phyloP scores from a whole-genome alignment of 2,888 invertebrate genomes.

The Macroteleia sp. region DNA sequence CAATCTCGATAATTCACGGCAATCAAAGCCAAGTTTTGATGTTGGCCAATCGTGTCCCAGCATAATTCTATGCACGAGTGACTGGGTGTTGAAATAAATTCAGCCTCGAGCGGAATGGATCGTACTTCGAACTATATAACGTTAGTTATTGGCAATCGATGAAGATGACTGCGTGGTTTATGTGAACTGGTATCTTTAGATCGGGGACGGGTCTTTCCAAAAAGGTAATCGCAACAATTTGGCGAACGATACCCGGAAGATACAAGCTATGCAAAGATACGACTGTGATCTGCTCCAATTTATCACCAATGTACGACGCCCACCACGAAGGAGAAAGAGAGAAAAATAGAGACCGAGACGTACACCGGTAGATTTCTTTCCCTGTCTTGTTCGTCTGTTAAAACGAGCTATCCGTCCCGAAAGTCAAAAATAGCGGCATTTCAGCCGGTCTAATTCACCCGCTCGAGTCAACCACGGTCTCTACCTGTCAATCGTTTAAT shows the following conservation, averaged over 20 bases:
- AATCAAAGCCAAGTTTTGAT: slow-evolving; percentile 41
- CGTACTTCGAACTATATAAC: neutral
- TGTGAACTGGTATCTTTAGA: too few species aligned
- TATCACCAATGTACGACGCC: slow-evolving; percentile 78
- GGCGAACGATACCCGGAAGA: slow-evolving; percentile 80
- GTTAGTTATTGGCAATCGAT: slow-evolving; percentile 74
- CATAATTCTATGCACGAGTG: slow-evolving; percentile 23
- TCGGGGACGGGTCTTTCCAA: slow-evolving; percentile 74
- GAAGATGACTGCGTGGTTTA: slow-evolving; percentile 58
- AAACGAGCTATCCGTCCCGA: slow-evolving; percentile 66
- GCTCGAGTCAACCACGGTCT: slow-evolving; percentile 61
- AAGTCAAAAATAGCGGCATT: slow-evolving; percentile 74
- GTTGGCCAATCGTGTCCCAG: neutral
- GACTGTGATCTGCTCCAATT: slow-evolving; percentile 80
- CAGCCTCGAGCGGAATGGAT: slow-evolving; percentile 34
- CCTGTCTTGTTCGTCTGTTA: slow-evolving; percentile 60
- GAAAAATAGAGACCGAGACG: slow-evolving; percentile 44
- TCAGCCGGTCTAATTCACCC: slow-evolving; percentile 57
- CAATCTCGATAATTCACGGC: too few species aligned
- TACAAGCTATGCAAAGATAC: slow-evolving; percentile 74
- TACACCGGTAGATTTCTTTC: slow-evolving; percentile 62
- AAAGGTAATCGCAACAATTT: slow-evolving; percentile 77
- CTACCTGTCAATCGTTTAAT: slow-evolving; percentile 76
- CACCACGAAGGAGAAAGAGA: slow-evolving; percentile 66
- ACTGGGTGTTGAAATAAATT: slow-evolving; percentile 38